phyloP scores from a whole-genome alignment of 2,113 vertebrate genomes.

The Pycnonotus jocosus region DNA sequence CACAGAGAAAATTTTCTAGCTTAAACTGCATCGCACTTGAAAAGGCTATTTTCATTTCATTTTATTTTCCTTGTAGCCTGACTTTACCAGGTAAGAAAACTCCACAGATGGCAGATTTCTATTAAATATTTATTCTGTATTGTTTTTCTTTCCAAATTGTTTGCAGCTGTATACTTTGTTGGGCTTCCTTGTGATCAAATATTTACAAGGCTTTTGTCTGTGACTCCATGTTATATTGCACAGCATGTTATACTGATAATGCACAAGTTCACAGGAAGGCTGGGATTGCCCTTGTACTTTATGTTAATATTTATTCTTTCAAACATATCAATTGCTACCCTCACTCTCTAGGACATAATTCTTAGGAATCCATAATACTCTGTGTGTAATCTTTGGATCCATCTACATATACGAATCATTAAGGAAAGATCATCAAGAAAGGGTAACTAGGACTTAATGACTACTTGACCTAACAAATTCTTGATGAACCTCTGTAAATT shows the following conservation, averaged over 20 bases:
- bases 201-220: conserved; percentile 19
- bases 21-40: not conserved
- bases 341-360: not conserved
- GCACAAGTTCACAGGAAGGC: not conserved
- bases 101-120: not conserved
- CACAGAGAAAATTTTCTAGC: not conserved
- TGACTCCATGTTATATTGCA: not conserved
- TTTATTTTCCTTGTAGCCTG: not conserved
- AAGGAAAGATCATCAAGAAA: not conserved
- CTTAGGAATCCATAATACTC: not conserved
- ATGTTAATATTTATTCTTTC: not conserved
- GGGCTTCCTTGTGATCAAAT: conserved; percentile 40
- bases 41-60: not conserved
- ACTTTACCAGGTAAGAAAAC: not conserved
- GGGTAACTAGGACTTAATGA: not conserved
- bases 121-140: not conserved
- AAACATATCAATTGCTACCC: not conserved
- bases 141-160: not conserved
- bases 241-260: not conserved
- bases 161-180: not conserved
- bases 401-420: not conserved
- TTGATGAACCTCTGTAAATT: not conserved
- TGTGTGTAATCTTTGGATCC: not conserved
- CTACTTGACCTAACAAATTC: not conserved
- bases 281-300: not conserved